Base-by-base conservation (phyloP, 2,113 vertebrate genomes). In the Macquaria australasica region DNA sequence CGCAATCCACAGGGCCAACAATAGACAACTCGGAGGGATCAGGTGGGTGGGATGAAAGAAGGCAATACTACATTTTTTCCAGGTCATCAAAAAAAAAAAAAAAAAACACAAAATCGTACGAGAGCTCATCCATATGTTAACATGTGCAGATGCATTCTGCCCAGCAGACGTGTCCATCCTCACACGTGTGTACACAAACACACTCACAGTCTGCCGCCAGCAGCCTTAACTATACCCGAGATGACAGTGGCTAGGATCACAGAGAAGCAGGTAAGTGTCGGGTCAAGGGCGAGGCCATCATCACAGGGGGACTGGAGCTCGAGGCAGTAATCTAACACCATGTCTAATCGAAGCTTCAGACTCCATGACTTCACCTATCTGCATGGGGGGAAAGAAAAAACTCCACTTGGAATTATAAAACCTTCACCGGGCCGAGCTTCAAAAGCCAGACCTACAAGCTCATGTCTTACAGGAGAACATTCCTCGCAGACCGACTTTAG, bases 271-370 rank as follows among this genome's bases (percentile, higher is more conserved):
- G 41, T 66, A 34, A 39, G 77, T 50, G 74, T 84, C 41, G 60
- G 89, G 92, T 87, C 87, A 90, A 89, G 81, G 82, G 39, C 51
- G 60, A 88, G 79, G 74, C 75, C 62, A 37, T 77, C 81, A 79
- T 84, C 79, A 84, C 69, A 84, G 62, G 59, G 60, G 74, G 74
- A 48, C 20, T 51, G 75, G 15, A 77, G 87, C 87, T 86, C 0
- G 12, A 85, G 79, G 90, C 79, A 72, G 74, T 68, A 82, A 88
- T 84, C 86, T 88, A 91, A 85, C 67, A 86, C 83, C 90, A 79
- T 81, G 81, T 88, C 72, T 83, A 84, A 91, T 91, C 72, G 15
- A 78, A 86, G 59, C 84, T 51, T 53, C 81, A 88, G 76, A 87
- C 77, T 81, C 72, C 70, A 76, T 69, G 79, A 85, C 87, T 80